A percentile compares a stretch with the other conserved stretches of the same genome.
These are phyloP conservation scores for Phortica magna DNA, from an alignment of 2,888 invertebrate species.

Conservation along the genomic window DNA sequence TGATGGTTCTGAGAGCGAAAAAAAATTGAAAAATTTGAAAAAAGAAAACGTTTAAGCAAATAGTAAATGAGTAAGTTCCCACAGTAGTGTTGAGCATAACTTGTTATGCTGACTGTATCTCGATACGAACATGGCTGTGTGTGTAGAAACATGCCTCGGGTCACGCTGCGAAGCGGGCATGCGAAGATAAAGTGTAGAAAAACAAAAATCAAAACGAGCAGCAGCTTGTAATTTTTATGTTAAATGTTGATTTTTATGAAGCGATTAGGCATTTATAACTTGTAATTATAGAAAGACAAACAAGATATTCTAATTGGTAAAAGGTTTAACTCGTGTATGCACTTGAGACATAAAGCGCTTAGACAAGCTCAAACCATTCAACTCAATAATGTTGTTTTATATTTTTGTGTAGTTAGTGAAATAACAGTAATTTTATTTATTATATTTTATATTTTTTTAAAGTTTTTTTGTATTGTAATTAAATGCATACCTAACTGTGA, in stretches of 20 bases:
- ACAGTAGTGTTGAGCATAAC: conserved; percentile 23
- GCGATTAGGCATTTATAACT: conserved; percentile 39
- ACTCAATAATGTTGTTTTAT: neutral
- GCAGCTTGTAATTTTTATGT: conserved; percentile 37
- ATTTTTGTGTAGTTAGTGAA: neutral
- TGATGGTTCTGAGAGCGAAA: neutral
- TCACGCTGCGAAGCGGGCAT: neutral
- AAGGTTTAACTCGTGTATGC: neutral
- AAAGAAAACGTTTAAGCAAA: conserved; percentile 20
- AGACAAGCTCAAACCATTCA: neutral
- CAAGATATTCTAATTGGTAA: conserved; percentile 7
- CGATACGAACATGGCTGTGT: neutral
- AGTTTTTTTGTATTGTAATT: conserved; percentile 11
- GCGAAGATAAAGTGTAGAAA: neutral
- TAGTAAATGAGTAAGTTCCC: conserved; percentile 33
- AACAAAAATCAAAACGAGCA: conserved; percentile 1
- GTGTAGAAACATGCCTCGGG: neutral
- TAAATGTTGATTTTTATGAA: conserved; percentile 37
- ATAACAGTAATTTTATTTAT: too few species aligned
- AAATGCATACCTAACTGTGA: conserved; percentile 41
- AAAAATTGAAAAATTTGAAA: neutral
- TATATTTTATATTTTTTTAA: too few species aligned
- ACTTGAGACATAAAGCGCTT: neutral
- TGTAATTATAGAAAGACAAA: conserved; percentile 54
- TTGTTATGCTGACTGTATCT: neutral